phyloP scores from a whole-genome alignment of 2,888 invertebrate species.

The Congeria kusceri region DNA sequence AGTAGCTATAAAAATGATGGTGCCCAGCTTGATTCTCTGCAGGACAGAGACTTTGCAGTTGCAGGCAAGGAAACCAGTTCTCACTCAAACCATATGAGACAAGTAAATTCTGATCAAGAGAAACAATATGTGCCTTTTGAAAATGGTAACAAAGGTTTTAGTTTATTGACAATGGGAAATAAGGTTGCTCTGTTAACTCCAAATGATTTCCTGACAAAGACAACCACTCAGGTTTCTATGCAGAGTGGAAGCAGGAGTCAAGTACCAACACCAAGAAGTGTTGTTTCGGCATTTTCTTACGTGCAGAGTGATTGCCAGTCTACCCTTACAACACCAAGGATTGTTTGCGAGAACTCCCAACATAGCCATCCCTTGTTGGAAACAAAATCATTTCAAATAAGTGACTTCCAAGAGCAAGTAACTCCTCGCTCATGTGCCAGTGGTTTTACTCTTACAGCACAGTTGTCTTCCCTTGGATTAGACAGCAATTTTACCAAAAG shows the following conservation, averaged over 20 bases:
- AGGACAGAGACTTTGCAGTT: not conserved
- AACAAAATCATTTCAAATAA: slow-evolving; percentile 42
- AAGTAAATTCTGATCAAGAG: not conserved
- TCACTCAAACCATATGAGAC: not conserved
- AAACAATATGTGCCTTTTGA: no score
- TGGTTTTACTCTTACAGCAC: slow-evolving; percentile 36
- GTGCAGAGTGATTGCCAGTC: slow-evolving; percentile 46
- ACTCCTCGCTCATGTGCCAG: slow-evolving; percentile 53
- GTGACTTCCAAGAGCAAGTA: slow-evolving; percentile 46
- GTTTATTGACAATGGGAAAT: not conserved
- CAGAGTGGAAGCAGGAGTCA: not conserved
- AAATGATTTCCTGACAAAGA: slow-evolving; percentile 62
- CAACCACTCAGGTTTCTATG: not conserved
- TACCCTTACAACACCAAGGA: slow-evolving; percentile 54
- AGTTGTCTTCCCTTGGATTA: slow-evolving; percentile 43
- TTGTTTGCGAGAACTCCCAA: slow-evolving; percentile 50
- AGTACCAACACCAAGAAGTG: slow-evolving; percentile 18
- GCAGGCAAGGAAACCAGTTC: not conserved
- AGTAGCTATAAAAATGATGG: not conserved
- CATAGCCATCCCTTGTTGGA: slow-evolving; percentile 56
- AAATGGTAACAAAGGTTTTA: not conserved
- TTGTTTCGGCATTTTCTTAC: not conserved
- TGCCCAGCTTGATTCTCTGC: not conserved
- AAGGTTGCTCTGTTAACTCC: slow-evolving; percentile 62
- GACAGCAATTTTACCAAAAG: slow-evolving; percentile 8